phyloP scores from a whole-genome alignment of 2,113 vertebrate genomes.

The Colossoma macropomum region DNA sequence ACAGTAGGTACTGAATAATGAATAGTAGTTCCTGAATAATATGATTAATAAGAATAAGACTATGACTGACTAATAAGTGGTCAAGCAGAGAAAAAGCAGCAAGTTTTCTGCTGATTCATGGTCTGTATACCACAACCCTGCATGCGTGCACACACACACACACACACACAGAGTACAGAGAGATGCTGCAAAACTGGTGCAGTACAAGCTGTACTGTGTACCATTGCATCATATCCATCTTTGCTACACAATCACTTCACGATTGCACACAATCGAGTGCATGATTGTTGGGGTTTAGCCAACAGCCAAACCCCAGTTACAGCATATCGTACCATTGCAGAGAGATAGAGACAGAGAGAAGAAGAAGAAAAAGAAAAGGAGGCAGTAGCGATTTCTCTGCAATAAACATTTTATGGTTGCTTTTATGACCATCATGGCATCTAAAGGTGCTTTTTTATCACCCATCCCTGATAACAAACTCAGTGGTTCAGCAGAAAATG shows the following conservation, averaged over 20 bases:
- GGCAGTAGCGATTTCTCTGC: conserved; percentile 2
- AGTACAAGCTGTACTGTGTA: not conserved
- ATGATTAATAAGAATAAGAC: too few relatives aligned
- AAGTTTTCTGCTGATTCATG: too few relatives aligned
- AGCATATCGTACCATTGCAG: not conserved
- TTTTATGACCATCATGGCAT: conserved; percentile 14
- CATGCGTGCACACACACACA: too few relatives aligned
- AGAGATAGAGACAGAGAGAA: not conserved
- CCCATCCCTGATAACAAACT: conserved; percentile 3
- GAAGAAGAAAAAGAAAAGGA: not conserved
- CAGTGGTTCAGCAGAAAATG: conserved; percentile 6
- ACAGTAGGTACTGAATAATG: too few relatives aligned
- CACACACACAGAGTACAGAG: not conserved
- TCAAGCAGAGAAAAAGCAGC: too few relatives aligned
- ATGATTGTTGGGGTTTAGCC: not conserved
- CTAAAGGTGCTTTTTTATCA: conserved; percentile 13
- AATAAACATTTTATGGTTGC: conserved; percentile 12
- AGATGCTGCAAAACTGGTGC: not conserved
- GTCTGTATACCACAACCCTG: too few relatives aligned
- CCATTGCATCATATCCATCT: not conserved
- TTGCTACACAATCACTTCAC: not conserved
- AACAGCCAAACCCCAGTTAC: not conserved
- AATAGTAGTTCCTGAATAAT: too few relatives aligned
- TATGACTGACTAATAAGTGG: too few relatives aligned
- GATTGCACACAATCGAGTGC: not conserved